Evolutionary conservation across 2,888 invertebrate genomes (phyloP), one percentile per base, ranked within the genome.

Genomic region (Dinocampus coccinellae): DNA sequence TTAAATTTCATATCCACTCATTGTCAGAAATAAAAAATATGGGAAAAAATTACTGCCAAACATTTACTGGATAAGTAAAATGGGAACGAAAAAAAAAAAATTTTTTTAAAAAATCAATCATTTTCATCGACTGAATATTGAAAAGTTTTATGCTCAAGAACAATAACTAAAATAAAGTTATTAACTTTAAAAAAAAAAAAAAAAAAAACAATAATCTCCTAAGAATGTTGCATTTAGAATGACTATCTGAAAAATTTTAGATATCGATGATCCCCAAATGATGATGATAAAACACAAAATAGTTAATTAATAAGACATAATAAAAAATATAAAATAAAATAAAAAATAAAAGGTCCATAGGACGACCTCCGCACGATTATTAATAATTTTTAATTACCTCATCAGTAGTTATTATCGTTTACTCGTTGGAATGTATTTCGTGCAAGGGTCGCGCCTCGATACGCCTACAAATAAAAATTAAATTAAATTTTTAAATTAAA

Each of bases 61-160:
- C n/a, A n/a, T n/a, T 75, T 47, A 69, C 65, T 42, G 33, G 63
- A 76, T 73, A 58, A n/a, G 29, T 61, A 61, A 61, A 29, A 29
- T 47, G 6, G 16, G 16, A 47, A n/a, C 16, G n/a, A 16, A 47
- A 16, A 6, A 39, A 39, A 10, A 39, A 13, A 16, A 47, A 47
- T 47, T 52, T 34, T n/a, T 29, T 63, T 4, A n/a, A n/a, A n/a
- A n/a, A n/a, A n/a, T n/a, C n/a, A n/a, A 63, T 29, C 24, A 29
- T 39, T n/a, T 55, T 16, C 13, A n/a, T 47, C 29, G 33, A 64
- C 34, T 63, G 63, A 76, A 74, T 75, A 77, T 81, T 77, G 71
- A 79, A 64, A 73, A 69, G 80, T 81, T 81, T 81, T 80, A 80
- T 80, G 84, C 85, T 85, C 84, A 83, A 85, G 83, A 85, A 85